These are phyloP conservation scores for Dryadula phaetusa DNA, from an alignment of 2,888 invertebrate species.

Conservation along the genomic window DNA sequence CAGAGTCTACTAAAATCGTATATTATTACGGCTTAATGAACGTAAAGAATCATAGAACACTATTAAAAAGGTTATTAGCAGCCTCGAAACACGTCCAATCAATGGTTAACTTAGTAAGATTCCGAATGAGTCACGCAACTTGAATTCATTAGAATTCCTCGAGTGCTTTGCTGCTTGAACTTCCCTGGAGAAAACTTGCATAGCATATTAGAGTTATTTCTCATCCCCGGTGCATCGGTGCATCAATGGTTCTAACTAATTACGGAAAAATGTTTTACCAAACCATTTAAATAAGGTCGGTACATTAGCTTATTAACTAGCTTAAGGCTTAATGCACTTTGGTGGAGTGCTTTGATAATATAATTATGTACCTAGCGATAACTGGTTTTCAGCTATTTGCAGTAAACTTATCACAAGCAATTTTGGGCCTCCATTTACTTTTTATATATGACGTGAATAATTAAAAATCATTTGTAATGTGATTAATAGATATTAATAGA, in stretches of 20 bases:
- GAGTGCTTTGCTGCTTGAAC: constrained; percentile 41
- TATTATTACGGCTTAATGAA: not conserved
- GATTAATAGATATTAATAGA: no score
- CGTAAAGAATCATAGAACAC: not conserved
- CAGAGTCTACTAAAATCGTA: not conserved
- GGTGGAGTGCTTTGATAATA: constrained; percentile 21
- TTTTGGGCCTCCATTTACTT: not conserved
- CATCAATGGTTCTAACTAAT: constrained; percentile 31
- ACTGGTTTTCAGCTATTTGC: not conserved
- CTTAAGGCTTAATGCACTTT: constrained; percentile 12
- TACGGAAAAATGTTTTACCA: constrained; percentile 1
- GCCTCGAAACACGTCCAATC: constrained; percentile 21
- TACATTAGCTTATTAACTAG: constrained; percentile 17
- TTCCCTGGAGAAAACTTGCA: constrained; percentile 39
- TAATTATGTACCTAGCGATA: constrained; percentile 4
- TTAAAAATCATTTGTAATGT: no score
- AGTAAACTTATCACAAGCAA: not conserved
- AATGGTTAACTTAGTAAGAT: constrained; percentile 29
- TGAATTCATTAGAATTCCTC: constrained; percentile 45
- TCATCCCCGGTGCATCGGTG: constrained; percentile 30
- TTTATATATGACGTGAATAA: not conserved
- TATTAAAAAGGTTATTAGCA: not conserved
- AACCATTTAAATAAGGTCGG: not conserved
- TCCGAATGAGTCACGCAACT: constrained; percentile 36
- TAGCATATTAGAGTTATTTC: constrained; percentile 35